phyloP scores from a whole-genome alignment of 2,888 invertebrate species.

The Rhagium mordax region DNA sequence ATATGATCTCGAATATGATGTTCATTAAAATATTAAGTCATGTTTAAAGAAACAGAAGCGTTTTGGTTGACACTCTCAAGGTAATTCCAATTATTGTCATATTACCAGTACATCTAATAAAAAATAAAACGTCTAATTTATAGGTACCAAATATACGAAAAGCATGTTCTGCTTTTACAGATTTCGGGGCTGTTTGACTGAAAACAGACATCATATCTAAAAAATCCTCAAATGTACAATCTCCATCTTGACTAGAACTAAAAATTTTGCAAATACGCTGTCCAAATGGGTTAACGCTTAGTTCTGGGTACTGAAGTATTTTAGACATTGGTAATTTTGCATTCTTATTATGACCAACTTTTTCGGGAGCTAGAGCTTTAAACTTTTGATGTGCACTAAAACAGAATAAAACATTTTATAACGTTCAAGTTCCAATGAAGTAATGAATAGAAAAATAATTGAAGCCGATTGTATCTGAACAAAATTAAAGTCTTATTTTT shows the following conservation, averaged over 20 bases:
- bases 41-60: too few relatives aligned
- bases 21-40: too few relatives aligned
- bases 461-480: too few relatives aligned
- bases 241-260: slow-evolving; percentile 90
- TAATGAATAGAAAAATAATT: too few relatives aligned
- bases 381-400: slow-evolving; percentile 91
- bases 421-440: too few relatives aligned
- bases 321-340: slow-evolving; percentile 89
- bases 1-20: too few relatives aligned
- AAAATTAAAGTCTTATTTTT: too few relatives aligned
- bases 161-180: slow-evolving; percentile 95
- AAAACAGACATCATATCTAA: slow-evolving; percentile 98
- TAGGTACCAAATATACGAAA: slow-evolving; percentile 93
- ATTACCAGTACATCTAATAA: too few relatives aligned
- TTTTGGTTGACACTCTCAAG: too few relatives aligned
- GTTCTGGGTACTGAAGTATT: slow-evolving; percentile 88
- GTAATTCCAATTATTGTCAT: too few relatives aligned
- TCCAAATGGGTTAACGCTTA: slow-evolving; percentile 92
- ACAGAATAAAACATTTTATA: slow-evolving; percentile 53
- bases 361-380: slow-evolving; percentile 90
- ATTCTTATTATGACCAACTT: slow-evolving; percentile 91
- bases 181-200: slow-evolving; percentile 91
- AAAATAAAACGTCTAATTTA: not conserved
- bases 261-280: slow-evolving; percentile 94
- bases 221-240: slow-evolving; percentile 96